Evolutionary conservation across 1,140 invertebrate genomes (phyloP), one percentile per base, ranked within the genome.

Genomic region (Whitmania pigra): DNA sequence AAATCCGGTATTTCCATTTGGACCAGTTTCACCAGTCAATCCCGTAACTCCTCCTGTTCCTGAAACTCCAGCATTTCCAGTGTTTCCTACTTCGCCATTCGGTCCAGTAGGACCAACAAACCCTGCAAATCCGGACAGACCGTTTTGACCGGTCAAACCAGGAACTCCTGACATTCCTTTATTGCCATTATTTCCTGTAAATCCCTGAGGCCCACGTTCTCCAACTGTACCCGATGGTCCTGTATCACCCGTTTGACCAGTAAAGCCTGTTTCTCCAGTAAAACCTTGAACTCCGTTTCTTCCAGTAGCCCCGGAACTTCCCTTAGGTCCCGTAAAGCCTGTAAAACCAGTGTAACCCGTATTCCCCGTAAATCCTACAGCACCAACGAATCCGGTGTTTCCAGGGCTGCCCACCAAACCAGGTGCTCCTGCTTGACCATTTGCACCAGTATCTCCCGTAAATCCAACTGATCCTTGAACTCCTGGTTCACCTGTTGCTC

Each of bases 201-300:
- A n/a, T 22, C 73, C 57, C 18, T 13, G 57, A 63, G 29, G 57
- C 11, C 57, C 57, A 13, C 22, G 57, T 25, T 63, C 57, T 17
- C 57, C 57, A 22, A 25, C 9, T 25, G 22, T 13, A 63, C 57
- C 43, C 13, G 43, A 17, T 7, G 43, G 43, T 49, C 92, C 92
- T 78, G 93, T 92, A 77, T 93, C 90, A 67, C 82, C 82, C 69
- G 79, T 80, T 9, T 73, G 67, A 20, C 92, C 92, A 77, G 80
- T 80, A 73, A 82, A 31, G n/a, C 73, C 73, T 20, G 68, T 25
- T 18, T 20, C 25, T 29, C 73, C 73, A 17, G 29, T 15, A 15
- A 22, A 55, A 18, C 73, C 73, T 27, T 29, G 25, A 49, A 49
- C 25, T 7, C 73, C 73, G 7, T 25, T 17, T 6, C n/a, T 20